Conservation (phyloP, 2,888 invertebrate genomes). For the Ichneumon xanthorius region DNA sequence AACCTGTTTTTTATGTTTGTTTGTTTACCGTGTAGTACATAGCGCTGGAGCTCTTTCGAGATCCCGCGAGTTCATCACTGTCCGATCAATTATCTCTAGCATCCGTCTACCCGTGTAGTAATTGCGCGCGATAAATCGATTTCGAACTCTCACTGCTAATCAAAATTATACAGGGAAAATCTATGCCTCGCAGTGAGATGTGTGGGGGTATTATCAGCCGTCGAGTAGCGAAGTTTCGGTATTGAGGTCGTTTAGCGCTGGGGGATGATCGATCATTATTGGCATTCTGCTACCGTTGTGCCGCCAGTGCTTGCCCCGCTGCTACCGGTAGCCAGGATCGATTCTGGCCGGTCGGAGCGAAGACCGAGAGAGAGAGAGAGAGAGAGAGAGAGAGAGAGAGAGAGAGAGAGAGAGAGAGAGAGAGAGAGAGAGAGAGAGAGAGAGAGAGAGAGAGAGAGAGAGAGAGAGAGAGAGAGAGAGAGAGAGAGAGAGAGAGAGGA, state of each 20-base stretch:
- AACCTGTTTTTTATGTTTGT: neutral
- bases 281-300: constrained; percentile 61
- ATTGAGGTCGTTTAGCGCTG: constrained; percentile 57
- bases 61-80: constrained; percentile 30
- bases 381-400: too few relatives aligned
- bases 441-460: too few relatives aligned
- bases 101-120: constrained; percentile 50
- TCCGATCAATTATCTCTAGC: constrained; percentile 35
- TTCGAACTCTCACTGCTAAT: constrained; percentile 45
- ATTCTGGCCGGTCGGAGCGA: constrained; percentile 53
- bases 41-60: neutral
- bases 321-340: constrained; percentile 56
- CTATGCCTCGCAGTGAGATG: constrained; percentile 31
- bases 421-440: too few relatives aligned
- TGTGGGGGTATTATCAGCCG: constrained; percentile 25
- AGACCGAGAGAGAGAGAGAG: neutral
- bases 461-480: too few relatives aligned
- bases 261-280: constrained; percentile 68
- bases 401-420: too few relatives aligned
- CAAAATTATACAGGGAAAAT: constrained; percentile 57
- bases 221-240: constrained; percentile 62
- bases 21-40: neutral
- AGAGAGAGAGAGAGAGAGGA: too few relatives aligned
- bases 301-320: constrained; percentile 33
- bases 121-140: constrained; percentile 62